Conservation (phyloP, 2,797 vertebrate species). For the Cyclopterus lumpus region DNA sequence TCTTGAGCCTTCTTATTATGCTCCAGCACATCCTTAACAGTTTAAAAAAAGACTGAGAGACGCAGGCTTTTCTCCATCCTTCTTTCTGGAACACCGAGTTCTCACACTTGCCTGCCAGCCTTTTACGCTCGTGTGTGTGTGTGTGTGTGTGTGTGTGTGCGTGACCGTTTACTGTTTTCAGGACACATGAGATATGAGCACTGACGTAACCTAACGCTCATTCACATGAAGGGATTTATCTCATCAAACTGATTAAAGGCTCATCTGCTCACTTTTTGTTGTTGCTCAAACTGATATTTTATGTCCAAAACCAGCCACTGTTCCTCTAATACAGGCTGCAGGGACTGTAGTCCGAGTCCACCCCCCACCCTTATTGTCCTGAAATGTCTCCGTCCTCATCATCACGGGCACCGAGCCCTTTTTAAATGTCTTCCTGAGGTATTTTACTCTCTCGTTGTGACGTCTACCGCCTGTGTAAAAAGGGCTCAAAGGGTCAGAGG, state of each 20-base stretch:
- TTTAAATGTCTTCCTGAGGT: conserved; percentile 5
- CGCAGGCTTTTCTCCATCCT: conserved; percentile 7
- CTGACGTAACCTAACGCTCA: conserved; percentile 7
- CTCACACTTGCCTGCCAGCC: conserved; percentile 51
- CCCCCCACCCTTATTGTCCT: conserved; percentile 5
- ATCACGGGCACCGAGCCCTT: not conserved
- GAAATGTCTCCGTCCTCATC: conserved; percentile 17
- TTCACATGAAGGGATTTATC: not conserved
- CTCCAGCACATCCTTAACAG: conserved; percentile 37
- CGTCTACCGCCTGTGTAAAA: not conserved
- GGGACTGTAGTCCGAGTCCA: conserved; percentile 8
- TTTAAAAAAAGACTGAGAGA: conserved; percentile 20
- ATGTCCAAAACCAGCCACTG: not conserved
- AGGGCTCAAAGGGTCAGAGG: not conserved
- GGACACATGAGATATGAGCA: conserved; percentile 24
- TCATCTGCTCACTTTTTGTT: conserved; percentile 8
- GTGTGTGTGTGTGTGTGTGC: conserved; percentile 25
- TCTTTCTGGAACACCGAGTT: conserved; percentile 63
- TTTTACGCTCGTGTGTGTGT: conserved; percentile 49
- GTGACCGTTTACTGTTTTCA: conserved; percentile 29
- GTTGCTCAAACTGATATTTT: conserved; percentile 9
- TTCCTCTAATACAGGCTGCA: conserved; percentile 5
- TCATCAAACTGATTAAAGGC: conserved; percentile 28
- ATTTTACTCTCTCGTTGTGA: not conserved
- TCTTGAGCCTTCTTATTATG: conserved; percentile 29